A percentile compares a stretch with the other conserved stretches of the same genome.
phyloP scores from a whole-genome alignment of 2,888 invertebrate species.

The Lasiommata megera region DNA sequence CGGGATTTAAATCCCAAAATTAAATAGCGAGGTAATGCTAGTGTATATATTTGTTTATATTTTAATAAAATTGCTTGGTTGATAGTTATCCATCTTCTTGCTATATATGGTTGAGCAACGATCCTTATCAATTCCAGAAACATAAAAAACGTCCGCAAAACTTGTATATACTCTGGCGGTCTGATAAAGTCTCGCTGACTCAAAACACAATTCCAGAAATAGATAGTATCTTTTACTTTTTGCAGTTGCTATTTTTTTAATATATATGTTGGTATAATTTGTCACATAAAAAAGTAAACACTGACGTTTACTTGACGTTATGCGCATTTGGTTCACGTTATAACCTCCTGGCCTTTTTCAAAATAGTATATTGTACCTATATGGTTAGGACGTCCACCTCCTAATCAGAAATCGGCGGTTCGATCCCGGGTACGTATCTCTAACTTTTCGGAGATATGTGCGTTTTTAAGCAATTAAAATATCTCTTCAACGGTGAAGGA shows the following conservation, averaged over 20 bases:
- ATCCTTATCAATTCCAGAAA: slow-evolving; percentile 26
- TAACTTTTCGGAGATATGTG: too few species aligned
- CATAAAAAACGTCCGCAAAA: slow-evolving; percentile 14
- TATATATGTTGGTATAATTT: not conserved
- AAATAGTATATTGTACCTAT: too few species aligned
- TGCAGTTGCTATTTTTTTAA: not conserved
- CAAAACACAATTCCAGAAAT: slow-evolving; percentile 15
- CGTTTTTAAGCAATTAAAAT: too few species aligned
- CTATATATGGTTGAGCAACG: slow-evolving; percentile 14
- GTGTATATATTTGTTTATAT: not conserved
- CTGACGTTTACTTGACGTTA: too few species aligned
- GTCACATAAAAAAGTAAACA: too few species aligned
- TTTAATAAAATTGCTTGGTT: not conserved
- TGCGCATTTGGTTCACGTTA: too few species aligned
- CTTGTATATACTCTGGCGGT: not conserved
- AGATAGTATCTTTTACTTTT: slow-evolving; percentile 5
- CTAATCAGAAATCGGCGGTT: too few species aligned
- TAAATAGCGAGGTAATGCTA: not conserved
- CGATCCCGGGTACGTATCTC: too few species aligned
- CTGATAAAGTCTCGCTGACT: slow-evolving; percentile 8
- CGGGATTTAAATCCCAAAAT: too few species aligned
- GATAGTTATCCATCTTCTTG: slow-evolving; percentile 5
- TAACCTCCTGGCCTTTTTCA: too few species aligned
- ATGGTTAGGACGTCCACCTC: too few species aligned
- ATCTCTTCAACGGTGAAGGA: too few species aligned